Base-by-base conservation (phyloP, 2,888 invertebrate genomes). In the Acanthococcus lagerstroemiae region DNA sequence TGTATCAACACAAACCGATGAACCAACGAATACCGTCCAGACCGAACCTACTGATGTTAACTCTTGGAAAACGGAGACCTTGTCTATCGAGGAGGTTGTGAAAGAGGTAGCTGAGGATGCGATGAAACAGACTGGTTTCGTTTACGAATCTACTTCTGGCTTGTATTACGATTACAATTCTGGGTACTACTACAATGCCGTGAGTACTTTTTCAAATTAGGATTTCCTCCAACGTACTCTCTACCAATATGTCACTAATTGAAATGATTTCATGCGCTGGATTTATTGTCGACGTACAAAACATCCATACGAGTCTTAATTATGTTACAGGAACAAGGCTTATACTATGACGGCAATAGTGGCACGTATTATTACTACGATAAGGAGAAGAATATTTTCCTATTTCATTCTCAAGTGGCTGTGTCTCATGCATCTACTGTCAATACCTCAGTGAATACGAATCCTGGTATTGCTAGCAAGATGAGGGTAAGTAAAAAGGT, bases 171-270 rank as follows among this genome's bases (percentile, higher is more conserved):
- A 93, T 77, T 88, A 86, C 71, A 86, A 84, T 73, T 87, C 89
- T 70, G 91, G 92, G 69, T 93, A 90, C 78, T 93, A 93, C 78
- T 93, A 92, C 74, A 90, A 91, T 79, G 84, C 90, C 71, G 91
- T 90, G 80, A 79, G 82, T 80, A 69, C n/a, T n/a, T n/a, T n/a
- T n/a, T n/a, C n/a, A n/a, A n/a, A n/a, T n/a, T n/a, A n/a, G n/a
- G n/a, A n/a, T n/a, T n/a, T n/a, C n/a, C n/a, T n/a, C n/a, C n/a
- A n/a, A n/a, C n/a, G n/a, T n/a, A n/a, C n/a, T n/a, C n/a, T n/a
- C n/a, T n/a, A n/a, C n/a, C n/a, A n/a, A n/a, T n/a, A n/a, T n/a
- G n/a, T n/a, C n/a, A n/a, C n/a, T n/a, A n/a, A n/a, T n/a, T n/a
- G n/a, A n/a, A n/a, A n/a, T n/a, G n/a, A n/a, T n/a, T n/a, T n/a